Evolutionary conservation across 2,113 vertebrate species (phyloP), one percentile per base, ranked within the genome.

Genomic region (Climacteris rufus): DNA sequence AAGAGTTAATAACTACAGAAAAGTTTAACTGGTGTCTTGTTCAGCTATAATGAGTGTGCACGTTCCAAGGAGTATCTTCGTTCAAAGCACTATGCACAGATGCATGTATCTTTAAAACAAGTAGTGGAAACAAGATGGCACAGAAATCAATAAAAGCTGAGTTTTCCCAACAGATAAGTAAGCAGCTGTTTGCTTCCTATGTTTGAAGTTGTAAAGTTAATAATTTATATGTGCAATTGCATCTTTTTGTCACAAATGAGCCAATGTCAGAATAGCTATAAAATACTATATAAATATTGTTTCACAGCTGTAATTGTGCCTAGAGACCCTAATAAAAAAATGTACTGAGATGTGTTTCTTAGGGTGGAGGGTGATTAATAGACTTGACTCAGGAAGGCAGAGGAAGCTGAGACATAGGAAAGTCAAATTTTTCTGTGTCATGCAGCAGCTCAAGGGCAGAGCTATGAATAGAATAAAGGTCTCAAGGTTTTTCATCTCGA

Each of bases 391-490:
- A 78, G 59, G 44, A 56, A 89, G 45, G 61, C 37, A 45, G 63
- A 66, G 56, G 60, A 92, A 42, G 76, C 47, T 39, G 68, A 93
- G 30, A 42, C 82, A 93, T n/a, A 23, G 53, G 37, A 53, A 82
- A 61, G 45, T 76, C 13, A 70, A 66, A 50, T 87, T 77, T 69
- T 79, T 89, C 54, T 76, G 0, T 27, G 21, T 96, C 81, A 44
- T 7, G 7, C 21, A 70, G 54, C 42, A 85, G 44, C 80, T 89
- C 52, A 87, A 87, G 87, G 84, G 66, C 89, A 95, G 77, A 89
- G 53, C 37, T 95, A 39, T 94, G 89, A 89, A 92, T 92, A 95
- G 92, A 88, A 50, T 37, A 42, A 78, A 89, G 44, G 64, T 94
- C 77, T 89, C 10, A 2, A n/a, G 65, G 71, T 83, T 93, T 70